phyloP scores from a whole-genome alignment of 2,888 invertebrate genomes.

The Pecten maximus region DNA sequence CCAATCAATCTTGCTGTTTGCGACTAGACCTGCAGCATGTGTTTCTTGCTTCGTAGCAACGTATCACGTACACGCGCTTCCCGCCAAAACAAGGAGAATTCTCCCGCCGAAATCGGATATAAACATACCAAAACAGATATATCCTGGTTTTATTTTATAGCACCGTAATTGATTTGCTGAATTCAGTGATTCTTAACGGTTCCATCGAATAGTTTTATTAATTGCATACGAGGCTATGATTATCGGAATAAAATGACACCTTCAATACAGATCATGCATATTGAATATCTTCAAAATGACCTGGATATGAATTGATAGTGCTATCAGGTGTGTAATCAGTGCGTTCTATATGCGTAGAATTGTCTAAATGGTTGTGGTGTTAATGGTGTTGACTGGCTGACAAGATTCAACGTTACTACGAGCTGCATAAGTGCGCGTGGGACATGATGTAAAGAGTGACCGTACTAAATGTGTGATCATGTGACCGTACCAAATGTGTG shows the following conservation, averaged over 20 bases:
- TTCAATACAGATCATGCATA: neutral
- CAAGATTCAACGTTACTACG: neutral
- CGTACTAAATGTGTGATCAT: too few relatives aligned
- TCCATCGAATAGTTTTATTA: neutral
- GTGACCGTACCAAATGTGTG: too few relatives aligned
- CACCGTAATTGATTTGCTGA: neutral
- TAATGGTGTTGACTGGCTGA: neutral
- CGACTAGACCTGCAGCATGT: neutral
- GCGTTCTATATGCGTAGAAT: neutral
- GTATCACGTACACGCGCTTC: neutral
- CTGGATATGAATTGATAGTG: neutral
- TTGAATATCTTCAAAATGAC: neutral
- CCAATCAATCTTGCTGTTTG: slow-evolving; percentile 1
- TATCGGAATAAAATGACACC: neutral
- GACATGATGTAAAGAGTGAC: too few relatives aligned
- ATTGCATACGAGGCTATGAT: neutral
- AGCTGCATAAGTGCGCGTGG: too few relatives aligned
- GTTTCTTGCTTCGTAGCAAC: neutral
- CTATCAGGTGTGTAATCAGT: neutral
- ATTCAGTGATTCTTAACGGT: neutral
- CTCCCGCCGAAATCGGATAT: neutral
- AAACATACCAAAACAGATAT: neutral
- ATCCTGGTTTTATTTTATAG: neutral
- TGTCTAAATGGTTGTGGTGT: neutral
- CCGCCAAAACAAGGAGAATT: neutral